These are phyloP conservation scores for Hymenopus coronatus DNA, from an alignment of 2,888 invertebrate genomes.

Conservation along the genomic window DNA sequence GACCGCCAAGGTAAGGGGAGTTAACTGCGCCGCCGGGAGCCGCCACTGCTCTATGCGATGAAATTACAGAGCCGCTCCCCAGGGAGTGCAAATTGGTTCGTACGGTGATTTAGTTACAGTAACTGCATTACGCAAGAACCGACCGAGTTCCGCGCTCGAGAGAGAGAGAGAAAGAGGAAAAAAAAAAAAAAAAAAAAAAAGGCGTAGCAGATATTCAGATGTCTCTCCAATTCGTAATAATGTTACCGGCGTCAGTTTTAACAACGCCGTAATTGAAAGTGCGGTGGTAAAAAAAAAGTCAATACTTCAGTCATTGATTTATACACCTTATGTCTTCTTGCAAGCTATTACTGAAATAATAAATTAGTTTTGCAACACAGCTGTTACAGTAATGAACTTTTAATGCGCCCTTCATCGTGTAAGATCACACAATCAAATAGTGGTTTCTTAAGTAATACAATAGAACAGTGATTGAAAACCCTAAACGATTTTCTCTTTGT, in stretches of 20 bases:
- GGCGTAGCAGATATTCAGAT: neutral
- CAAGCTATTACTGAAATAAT: neutral
- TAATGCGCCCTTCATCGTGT: neutral
- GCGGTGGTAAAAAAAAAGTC: neutral
- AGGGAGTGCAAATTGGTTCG: neutral
- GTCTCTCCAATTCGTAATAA: neutral
- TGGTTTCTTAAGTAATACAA: no score
- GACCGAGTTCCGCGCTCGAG: neutral
- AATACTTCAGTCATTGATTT: neutral
- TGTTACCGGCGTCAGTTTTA: neutral
- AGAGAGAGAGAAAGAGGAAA: neutral
- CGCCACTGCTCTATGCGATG: neutral
- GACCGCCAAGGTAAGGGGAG: neutral
- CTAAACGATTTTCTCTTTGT: no score
- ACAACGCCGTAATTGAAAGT: neutral
- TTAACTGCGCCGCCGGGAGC: neutral
- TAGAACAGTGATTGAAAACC: no score
- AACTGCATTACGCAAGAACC: neutral
- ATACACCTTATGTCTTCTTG: neutral
- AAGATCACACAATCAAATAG: neutral
- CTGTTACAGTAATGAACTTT: neutral
- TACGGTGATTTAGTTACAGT: neutral
- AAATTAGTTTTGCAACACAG: neutral
- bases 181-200: no score
- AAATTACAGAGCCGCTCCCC: neutral